phyloP scores from a whole-genome alignment of 2,888 invertebrate genomes.

The Spisula solida region DNA sequence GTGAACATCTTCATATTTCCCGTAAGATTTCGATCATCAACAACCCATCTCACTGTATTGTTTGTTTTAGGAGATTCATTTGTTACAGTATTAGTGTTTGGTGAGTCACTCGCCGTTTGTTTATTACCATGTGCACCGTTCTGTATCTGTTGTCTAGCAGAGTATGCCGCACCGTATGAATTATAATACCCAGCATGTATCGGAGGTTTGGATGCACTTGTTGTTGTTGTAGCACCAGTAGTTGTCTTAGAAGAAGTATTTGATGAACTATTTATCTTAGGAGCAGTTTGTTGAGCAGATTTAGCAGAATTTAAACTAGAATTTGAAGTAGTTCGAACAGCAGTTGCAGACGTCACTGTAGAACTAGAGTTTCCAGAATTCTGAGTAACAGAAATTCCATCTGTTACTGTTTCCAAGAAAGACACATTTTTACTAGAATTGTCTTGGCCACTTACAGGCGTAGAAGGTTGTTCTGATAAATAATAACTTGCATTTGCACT shows the following conservation, averaged over 20 bases:
- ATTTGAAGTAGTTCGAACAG: conserved; percentile 26
- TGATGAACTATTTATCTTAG: conserved; percentile 35
- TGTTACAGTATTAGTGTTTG: neutral
- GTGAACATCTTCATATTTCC: conserved; percentile 34
- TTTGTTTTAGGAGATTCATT: conserved; percentile 15
- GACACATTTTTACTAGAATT: conserved; percentile 55
- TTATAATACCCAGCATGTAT: conserved; percentile 55
- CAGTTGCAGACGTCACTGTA: conserved; percentile 11
- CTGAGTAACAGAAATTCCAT: conserved; percentile 51
- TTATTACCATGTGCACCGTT: conserved; percentile 29
- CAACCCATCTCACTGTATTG: conserved; percentile 32
- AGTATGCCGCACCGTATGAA: conserved; percentile 60
- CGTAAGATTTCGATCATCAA: neutral
- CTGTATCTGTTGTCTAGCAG: conserved; percentile 41
- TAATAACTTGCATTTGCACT: conserved; percentile 20
- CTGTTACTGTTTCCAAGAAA: conserved; percentile 74
- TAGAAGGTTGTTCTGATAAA: conserved; percentile 7
- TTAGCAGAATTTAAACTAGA: conserved; percentile 24
- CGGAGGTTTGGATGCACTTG: conserved; percentile 32
- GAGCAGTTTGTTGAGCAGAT: conserved; percentile 23
- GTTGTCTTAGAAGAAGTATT: conserved; percentile 25
- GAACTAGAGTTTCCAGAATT: conserved; percentile 26
- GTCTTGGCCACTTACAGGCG: conserved; percentile 39
- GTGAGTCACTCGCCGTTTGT: neutral
- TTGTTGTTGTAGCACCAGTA: conserved; percentile 34